A percentile compares a stretch with the other conserved stretches of the same genome.
Evolutionary conservation across 2,797 vertebrate species (phyloP).

Genomic region (Cossypha dichroa): DNA sequence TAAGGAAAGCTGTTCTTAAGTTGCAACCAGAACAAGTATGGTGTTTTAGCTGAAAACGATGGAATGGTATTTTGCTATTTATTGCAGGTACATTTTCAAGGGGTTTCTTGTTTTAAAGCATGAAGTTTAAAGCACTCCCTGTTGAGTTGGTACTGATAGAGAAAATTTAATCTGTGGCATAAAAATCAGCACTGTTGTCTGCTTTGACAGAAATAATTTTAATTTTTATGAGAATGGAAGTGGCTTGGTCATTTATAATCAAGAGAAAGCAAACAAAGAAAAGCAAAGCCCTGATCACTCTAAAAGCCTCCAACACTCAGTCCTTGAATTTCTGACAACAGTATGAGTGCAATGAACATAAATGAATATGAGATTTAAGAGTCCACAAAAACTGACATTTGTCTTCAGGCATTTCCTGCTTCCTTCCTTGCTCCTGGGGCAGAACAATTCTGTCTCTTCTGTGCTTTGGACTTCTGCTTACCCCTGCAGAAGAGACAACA

Average conservation of each 20-base stretch:
- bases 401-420: background rate
- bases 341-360: background rate
- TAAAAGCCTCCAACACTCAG: background rate
- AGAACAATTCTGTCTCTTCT: background rate
- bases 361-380: background rate
- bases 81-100: constrained; percentile 13
- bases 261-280: background rate
- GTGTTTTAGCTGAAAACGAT: constrained; percentile 48
- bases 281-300: background rate
- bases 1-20: constrained; percentile 31
- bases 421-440: background rate
- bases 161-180: constrained; percentile 9
- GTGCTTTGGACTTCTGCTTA: background rate
- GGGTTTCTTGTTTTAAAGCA: constrained; percentile 18
- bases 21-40: constrained; percentile 61
- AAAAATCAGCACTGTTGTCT: constrained; percentile 60
- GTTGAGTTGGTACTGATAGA: background rate
- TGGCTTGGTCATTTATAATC: background rate
- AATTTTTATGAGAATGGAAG: constrained; percentile 53
- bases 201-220: constrained; percentile 55
- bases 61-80: constrained; percentile 23
- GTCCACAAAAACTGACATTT: background rate
- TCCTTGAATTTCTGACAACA: background rate
- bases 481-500: background rate
- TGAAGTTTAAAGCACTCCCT: background rate